Conservation (phyloP, 1,140 invertebrate genomes). For the Anastatus disparis region DNA sequence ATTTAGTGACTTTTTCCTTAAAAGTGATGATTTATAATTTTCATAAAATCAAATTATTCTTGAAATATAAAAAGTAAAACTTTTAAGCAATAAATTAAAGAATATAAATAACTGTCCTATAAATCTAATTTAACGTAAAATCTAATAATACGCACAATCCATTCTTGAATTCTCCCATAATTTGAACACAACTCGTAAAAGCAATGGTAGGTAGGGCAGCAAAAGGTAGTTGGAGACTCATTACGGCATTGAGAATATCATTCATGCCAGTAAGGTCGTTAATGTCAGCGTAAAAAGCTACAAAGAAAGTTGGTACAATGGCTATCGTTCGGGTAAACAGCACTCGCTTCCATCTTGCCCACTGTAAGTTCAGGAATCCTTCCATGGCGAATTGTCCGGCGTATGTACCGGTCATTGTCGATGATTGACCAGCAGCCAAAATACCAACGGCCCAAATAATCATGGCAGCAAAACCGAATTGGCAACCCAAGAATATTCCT, state of each 20-base stretch:
- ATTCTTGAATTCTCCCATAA: conserved; percentile 89
- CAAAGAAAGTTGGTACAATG: conserved; percentile 87
- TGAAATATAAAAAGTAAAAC: too few relatives aligned
- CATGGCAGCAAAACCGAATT: conserved; percentile 83
- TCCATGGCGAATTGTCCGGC: conserved; percentile 84
- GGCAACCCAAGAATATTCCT: conserved; percentile 86
- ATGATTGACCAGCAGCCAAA: conserved; percentile 89
- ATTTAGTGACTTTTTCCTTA: too few relatives aligned
- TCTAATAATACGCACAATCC: conserved; percentile 70
- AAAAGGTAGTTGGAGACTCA: conserved; percentile 87
- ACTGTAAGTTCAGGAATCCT: conserved; percentile 90
- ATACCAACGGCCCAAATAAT: conserved; percentile 93
- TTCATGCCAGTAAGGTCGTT: conserved; percentile 85
- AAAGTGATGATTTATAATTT: too few relatives aligned
- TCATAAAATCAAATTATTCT: too few relatives aligned
- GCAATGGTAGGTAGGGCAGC: conserved; percentile 88
- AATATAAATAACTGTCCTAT: conserved; percentile 11
- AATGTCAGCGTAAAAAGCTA: conserved; percentile 81
- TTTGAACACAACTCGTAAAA: conserved; percentile 81
- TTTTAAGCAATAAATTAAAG: background rate
- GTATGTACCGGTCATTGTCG: conserved; percentile 88
- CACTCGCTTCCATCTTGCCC: conserved; percentile 90
- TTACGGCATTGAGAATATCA: conserved; percentile 90
- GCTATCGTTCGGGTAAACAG: conserved; percentile 88
- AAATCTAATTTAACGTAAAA: too few relatives aligned